phyloP scores from a whole-genome alignment of 2,113 vertebrate species.

The Ictalurus punctatus region DNA sequence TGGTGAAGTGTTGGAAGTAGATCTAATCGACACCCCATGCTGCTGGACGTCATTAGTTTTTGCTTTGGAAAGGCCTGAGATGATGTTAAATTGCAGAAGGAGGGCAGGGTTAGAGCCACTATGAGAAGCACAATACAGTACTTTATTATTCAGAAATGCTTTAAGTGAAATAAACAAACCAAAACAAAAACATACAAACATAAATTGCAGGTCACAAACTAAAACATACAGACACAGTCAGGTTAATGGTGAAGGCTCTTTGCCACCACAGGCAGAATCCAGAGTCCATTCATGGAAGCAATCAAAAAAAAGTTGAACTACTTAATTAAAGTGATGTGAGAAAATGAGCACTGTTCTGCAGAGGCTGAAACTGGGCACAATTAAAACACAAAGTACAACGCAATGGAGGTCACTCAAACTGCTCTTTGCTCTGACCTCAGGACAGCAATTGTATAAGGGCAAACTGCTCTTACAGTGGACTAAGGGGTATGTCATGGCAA shows the following conservation, averaged over 20 bases:
- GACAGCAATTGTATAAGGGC: conserved; percentile 34
- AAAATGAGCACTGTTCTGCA: conserved; percentile 65
- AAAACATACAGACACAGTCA: conserved; percentile 84
- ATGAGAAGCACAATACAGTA: conserved; percentile 98
- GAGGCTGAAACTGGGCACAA: conserved; percentile 80
- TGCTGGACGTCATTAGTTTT: conserved; percentile 47
- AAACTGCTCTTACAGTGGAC: conserved; percentile 48
- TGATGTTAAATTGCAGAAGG: conserved; percentile 4
- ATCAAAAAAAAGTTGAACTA: conserved; percentile 70
- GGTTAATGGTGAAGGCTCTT: conserved; percentile 80
- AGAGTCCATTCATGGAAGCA: conserved; percentile 73
- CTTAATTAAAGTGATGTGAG: conserved; percentile 21
- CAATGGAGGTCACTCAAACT: conserved; percentile 83
- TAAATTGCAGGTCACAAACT: conserved; percentile 90
- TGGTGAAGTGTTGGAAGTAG: conserved; percentile 39
- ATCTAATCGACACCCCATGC: conserved; percentile 20
- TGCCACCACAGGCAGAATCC: conserved; percentile 71
- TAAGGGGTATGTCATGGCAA: conserved; percentile 63
- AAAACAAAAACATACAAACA: conserved; percentile 78
- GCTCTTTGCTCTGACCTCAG: conserved; percentile 77
- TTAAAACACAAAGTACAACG: conserved; percentile 80
- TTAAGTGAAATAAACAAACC: conserved; percentile 82
- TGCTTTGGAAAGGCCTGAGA: neutral
- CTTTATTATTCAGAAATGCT: conserved; percentile 97
- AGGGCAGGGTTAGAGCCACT: conserved; percentile 48